Base-by-base conservation (phyloP, 2,888 invertebrate species). In the Drosophila phalerata region DNA sequence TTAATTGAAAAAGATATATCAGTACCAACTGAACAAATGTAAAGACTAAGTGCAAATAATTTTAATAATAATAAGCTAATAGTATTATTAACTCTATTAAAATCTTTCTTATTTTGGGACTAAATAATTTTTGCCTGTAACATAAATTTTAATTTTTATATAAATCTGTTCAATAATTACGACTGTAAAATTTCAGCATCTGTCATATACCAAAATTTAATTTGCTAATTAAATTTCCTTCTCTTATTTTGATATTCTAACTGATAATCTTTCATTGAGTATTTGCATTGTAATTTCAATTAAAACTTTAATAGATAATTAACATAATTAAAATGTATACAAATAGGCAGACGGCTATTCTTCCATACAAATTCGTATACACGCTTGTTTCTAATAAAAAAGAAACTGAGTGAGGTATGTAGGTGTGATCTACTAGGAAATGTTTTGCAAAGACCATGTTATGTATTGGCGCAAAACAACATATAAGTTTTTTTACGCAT, bases 221-320 rank as follows among this genome's bases (percentile, higher is more conserved):
- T n/a, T n/a, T n/a, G n/a, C n/a, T n/a, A n/a, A n/a, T n/a, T n/a
- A n/a, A n/a, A n/a, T n/a, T n/a, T n/a, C n/a, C n/a, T n/a, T n/a
- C n/a, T n/a, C n/a, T n/a, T n/a, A n/a, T 32, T 11, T 13, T 17
- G 2, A 47, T 15, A 45, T 32, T 30, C 19, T 5, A 19, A 8
- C 11, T n/a, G 15, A 62, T 45, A 47, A 13, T 30, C 4, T 32
- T 13, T 5, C 17, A 11, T 5, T 34, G 19, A 58, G 28, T 2
- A 13, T 37, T 3, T 32, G 3, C 64, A 51, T 72, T 72, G 77
- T 68, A 51, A 67, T 69, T 74, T 49, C 76, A 82, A 51, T 72
- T 72, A 73, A 65, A 51, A 67, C 67, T 74, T 49, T 71, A 82
- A 82, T 85, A 61, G 69, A 85, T 88, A 88, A 81, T 81, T 81